These are phyloP conservation scores for Amorpha juglandis DNA, from an alignment of 2,888 invertebrate genomes.

Conservation along the genomic window DNA sequence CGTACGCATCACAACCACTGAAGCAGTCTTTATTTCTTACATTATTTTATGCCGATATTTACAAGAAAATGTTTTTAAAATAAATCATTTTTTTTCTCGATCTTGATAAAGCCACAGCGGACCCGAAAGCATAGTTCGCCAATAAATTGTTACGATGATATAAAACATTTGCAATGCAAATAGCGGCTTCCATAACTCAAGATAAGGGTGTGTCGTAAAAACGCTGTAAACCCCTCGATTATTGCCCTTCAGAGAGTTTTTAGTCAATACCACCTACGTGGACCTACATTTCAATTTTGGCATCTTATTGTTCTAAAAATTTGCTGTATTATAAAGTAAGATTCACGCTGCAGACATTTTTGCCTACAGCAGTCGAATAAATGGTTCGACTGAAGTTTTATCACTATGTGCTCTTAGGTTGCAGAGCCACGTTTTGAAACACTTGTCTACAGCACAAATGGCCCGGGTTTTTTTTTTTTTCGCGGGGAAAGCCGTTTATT, in stretches of 20 bases:
- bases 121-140: slow-evolving; percentile 7
- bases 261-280: slow-evolving; percentile 4
- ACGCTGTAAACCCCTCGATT: slow-evolving; percentile 38
- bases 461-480: no score
- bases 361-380: no score
- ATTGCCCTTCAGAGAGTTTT: slow-evolving; percentile 35
- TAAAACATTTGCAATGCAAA: slow-evolving; percentile 48
- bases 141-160: slow-evolving; percentile 41
- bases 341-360: no score
- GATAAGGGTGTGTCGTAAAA: slow-evolving; percentile 45
- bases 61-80: not conserved
- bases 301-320: not conserved
- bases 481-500: no score
- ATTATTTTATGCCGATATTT: not conserved
- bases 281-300: slow-evolving; percentile 8
- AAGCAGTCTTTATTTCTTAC: no score
- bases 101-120: not conserved
- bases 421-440: no score
- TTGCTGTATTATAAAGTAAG: no score
- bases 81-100: not conserved
- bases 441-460: no score
- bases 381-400: no score
- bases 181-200: slow-evolving; percentile 44
- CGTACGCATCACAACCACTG: no score
- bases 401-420: no score